Evolutionary conservation across 2,888 invertebrate genomes (phyloP), one percentile per base, ranked within the genome.

Genomic region (Microchrysa polita): DNA sequence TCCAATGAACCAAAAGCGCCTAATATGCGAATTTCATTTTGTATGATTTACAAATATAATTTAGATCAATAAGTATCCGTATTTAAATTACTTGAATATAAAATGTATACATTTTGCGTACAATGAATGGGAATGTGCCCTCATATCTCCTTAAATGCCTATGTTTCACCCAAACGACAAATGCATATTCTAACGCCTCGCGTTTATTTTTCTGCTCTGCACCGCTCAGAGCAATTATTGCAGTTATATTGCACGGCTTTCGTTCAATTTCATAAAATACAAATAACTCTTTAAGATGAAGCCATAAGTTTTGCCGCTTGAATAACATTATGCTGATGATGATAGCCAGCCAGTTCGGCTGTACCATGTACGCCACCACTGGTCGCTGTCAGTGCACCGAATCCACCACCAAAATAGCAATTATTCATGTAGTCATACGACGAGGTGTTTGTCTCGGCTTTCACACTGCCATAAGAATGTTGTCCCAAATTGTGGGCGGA

Each of bases 291-390:
- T 34, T 91, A 93, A 84, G 93, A 93, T 73, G 93, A 92, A 12
- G 93, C 93, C 90, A 94, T 92, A 77, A 93, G 87, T 83, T 93
- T 93, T 73, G 93, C 93, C 75, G 93, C 92, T 76, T 93, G 92
- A 53, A 93, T 93, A 77, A 93, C 93, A 86, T 93, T 93, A 81
- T 93, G 93, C 82, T 93, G 93, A 85, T 93, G 93, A 81, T 93
- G 92, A 84, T 93, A 93, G 34, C 93, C 91, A 76, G 88, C 88
- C 77, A 90, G 88, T 77, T 92, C 93, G 60, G 88, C 86, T 73
- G 86, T 86, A 52, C 77, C 78, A 77, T 79, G 79, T 67, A 76
- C 79, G 48, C 79, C 81, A 2, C 80, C 78, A 72, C 82, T 80
- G 48, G 82, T 79, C 5, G 82, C 81, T 10, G 82, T 79, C 72